These are phyloP conservation scores for Leptinotarsa rubiginosa DNA, from an alignment of 2,888 invertebrate genomes.

Conservation along the genomic window DNA sequence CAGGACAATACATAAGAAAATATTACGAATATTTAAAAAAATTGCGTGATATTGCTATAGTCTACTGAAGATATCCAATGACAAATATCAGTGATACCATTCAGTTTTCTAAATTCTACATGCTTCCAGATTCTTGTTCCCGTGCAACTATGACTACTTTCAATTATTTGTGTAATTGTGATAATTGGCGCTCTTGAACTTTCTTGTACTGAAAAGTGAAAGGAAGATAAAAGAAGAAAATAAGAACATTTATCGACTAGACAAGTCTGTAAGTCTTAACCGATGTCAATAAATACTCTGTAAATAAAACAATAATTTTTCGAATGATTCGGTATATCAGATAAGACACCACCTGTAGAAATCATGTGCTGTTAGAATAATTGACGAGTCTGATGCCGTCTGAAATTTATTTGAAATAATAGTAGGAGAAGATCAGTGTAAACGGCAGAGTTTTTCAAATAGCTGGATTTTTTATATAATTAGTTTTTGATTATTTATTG, in stretches of 20 bases:
- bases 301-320: neutral
- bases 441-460: too few relatives aligned
- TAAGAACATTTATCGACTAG: neutral
- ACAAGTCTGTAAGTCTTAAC: neutral
- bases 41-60: too few relatives aligned
- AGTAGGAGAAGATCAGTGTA: too few relatives aligned
- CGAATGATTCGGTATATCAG: neutral
- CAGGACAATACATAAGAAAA: too few relatives aligned
- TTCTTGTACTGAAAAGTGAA: neutral
- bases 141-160: neutral
- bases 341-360: too few relatives aligned
- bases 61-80: neutral
- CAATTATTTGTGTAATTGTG: neutral
- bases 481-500: too few relatives aligned
- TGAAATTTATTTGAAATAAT: too few relatives aligned
- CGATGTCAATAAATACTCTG: neutral
- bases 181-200: neutral
- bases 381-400: too few relatives aligned
- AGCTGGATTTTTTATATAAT: too few relatives aligned
- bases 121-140: neutral
- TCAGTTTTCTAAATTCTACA: neutral
- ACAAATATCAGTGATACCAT: neutral
- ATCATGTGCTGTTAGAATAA: too few relatives aligned
- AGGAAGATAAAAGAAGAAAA: neutral
- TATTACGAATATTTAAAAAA: too few relatives aligned